phyloP scores from a whole-genome alignment of 2,888 invertebrate genomes.

The Heliconius charithonia region DNA sequence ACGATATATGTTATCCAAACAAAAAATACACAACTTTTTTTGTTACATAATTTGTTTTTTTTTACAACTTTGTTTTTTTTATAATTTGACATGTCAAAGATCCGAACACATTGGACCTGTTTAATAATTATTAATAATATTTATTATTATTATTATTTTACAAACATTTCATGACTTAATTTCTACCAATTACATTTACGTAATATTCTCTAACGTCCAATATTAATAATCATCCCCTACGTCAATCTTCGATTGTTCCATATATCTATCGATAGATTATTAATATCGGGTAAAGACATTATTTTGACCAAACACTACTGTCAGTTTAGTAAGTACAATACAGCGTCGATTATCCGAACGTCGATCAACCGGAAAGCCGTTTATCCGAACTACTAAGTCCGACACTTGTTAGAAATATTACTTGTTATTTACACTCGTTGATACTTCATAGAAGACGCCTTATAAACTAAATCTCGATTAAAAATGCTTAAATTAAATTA shows the following conservation, averaged over 20 bases:
- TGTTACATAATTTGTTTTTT: not conserved
- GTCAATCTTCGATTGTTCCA: too few relatives aligned
- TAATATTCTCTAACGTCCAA: not conserved
- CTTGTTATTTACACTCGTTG: too few relatives aligned
- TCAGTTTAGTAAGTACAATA: not conserved
- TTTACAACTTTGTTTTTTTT: not conserved
- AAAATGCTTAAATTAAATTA: too few relatives aligned
- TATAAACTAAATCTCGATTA: too few relatives aligned
- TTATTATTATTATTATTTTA: slow-evolving; percentile 6
- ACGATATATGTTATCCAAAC: slow-evolving; percentile 58
- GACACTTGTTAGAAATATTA: too few relatives aligned
- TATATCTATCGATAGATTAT: too few relatives aligned
- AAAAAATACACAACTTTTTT: not conserved
- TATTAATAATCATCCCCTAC: too few relatives aligned
- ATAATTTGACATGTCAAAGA: slow-evolving; percentile 3
- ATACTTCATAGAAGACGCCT: too few relatives aligned
- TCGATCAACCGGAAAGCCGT: too few relatives aligned
- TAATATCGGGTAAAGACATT: too few relatives aligned
- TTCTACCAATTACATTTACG: slow-evolving; percentile 15
- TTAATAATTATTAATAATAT: not conserved
- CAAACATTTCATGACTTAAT: slow-evolving; percentile 18
- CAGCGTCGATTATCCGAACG: too few relatives aligned
- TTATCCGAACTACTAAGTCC: too few relatives aligned
- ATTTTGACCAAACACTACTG: slow-evolving; percentile 7
- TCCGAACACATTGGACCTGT: not conserved